Percentiles rank a stretch among this genome's conserved stretches.
These are phyloP conservation scores for Gonatopus flavifemur DNA, from an alignment of 1,140 invertebrate genomes.

Conservation along the genomic window DNA sequence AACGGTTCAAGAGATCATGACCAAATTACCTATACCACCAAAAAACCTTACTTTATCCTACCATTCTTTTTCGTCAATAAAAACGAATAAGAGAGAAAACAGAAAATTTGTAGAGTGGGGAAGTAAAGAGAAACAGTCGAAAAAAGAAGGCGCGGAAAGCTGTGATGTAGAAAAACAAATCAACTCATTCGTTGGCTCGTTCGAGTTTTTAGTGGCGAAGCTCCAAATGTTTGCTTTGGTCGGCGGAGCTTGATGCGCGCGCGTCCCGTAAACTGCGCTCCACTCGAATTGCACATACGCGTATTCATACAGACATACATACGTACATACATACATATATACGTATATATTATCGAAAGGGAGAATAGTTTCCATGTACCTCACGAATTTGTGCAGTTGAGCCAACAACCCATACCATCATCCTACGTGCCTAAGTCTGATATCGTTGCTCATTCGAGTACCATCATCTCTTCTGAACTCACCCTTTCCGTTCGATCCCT, in stretches of 20 bases:
- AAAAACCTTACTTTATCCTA: no score
- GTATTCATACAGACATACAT: no score
- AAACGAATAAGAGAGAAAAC: constrained; percentile 14
- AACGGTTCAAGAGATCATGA: no score
- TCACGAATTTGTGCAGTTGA: constrained; percentile 21
- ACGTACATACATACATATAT: no score
- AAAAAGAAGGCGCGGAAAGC: constrained; percentile 28
- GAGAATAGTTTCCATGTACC: no score
- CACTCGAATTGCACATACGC: no score
- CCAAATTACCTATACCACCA: no score
- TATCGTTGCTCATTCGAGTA: constrained; percentile 26
- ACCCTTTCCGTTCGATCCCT: constrained; percentile 20
- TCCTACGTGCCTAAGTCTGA: constrained; percentile 9
- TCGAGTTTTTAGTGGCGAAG: constrained; percentile 57
- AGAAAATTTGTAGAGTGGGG: constrained; percentile 15
- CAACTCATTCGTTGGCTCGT: constrained; percentile 55
- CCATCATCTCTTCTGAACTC: neutral
- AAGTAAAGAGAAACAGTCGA: constrained; percentile 13
- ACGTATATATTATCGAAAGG: no score
- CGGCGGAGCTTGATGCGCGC: constrained; percentile 31
- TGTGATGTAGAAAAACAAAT: constrained; percentile 54
- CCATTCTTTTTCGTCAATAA: no score
- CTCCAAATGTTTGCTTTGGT: constrained; percentile 57
- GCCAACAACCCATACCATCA: constrained; percentile 33
- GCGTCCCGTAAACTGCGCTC: no score